A percentile compares a stretch with the other conserved stretches of the same genome.
Conservation (phyloP, 2,113 vertebrate genomes). For the Chitala chitala region DNA sequence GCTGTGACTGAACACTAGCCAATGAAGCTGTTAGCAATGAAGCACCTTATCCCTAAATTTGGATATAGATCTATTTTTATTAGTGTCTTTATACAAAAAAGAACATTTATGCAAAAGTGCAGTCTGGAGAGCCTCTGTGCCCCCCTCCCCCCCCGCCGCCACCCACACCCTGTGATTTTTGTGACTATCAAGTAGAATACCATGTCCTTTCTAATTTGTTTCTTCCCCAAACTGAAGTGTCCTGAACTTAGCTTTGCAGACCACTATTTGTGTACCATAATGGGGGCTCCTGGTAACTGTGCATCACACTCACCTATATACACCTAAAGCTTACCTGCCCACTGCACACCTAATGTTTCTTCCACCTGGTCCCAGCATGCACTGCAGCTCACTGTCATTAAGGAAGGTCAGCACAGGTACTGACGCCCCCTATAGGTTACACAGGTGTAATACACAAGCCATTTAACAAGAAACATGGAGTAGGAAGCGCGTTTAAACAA, state of each 20-base stretch:
- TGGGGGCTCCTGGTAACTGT: neutral
- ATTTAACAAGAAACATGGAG: neutral
- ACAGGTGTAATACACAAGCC: neutral
- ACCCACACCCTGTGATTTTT: no score
- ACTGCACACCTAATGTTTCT: no score
- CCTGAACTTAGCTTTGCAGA: neutral
- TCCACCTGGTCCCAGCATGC: no score
- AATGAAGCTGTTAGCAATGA: constrained; percentile 26
- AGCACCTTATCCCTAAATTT: constrained; percentile 41
- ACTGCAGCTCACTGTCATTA: no score
- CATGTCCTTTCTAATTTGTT: no score
- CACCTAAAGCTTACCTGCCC: no score
- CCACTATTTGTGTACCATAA: neutral
- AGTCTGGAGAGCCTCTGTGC: constrained; percentile 5
- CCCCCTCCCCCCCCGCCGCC: no score
- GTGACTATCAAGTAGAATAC: neutral
- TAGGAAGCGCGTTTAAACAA: neutral
- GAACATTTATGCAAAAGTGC: constrained; percentile 12
- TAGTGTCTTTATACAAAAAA: constrained; percentile 15
- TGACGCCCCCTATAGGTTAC: no score
- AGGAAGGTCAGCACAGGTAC: no score
- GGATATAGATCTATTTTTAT: constrained; percentile 44
- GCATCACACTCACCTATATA: no score
- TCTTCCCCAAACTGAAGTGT: neutral
- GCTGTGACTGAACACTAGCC: neutral